These are phyloP conservation scores for Rattus rattus DNA, from an alignment of 2,113 vertebrate species.

Conservation along the genomic window DNA sequence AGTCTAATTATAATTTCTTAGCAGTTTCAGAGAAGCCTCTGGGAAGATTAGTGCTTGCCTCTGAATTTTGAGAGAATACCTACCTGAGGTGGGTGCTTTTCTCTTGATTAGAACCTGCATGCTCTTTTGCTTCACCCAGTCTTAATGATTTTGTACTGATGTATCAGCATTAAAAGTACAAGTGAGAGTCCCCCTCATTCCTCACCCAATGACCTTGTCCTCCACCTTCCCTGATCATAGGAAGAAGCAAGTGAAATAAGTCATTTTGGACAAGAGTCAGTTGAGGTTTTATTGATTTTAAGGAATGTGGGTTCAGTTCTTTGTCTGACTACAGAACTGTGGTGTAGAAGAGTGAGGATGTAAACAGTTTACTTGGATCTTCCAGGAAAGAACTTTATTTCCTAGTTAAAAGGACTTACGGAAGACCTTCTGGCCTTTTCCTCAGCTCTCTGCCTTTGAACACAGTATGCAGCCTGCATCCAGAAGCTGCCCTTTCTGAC, in stretches of 20 bases:
- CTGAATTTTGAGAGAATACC: constrained; percentile 35
- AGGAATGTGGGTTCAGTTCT: not conserved
- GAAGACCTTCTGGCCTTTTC: not conserved
- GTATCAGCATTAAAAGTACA: not conserved
- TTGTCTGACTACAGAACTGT: not conserved
- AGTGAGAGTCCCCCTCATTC: not conserved
- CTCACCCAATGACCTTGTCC: not conserved
- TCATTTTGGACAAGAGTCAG: not conserved
- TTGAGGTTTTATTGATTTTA: no score
- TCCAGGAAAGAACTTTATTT: not conserved
- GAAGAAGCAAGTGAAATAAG: not conserved
- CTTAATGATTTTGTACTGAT: not conserved
- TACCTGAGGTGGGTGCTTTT: not conserved
- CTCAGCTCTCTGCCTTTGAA: not conserved
- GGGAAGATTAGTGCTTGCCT: constrained; percentile 46
- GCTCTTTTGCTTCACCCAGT: not conserved
- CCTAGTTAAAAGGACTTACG: not conserved
- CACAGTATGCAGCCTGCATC: not conserved
- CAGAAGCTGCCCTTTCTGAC: not conserved
- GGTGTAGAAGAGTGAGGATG: not conserved
- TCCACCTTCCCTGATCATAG: not conserved
- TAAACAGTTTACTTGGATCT: not conserved
- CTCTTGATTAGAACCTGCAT: not conserved
- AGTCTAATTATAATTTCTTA: constrained; percentile 65
- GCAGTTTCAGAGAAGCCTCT: constrained; percentile 59